Percentiles rank a stretch among this genome's conserved stretches.
These are phyloP conservation scores for Pristionchus fissidentatus DNA, from an alignment of 2,888 invertebrate genomes.

Conservation along the genomic window DNA sequence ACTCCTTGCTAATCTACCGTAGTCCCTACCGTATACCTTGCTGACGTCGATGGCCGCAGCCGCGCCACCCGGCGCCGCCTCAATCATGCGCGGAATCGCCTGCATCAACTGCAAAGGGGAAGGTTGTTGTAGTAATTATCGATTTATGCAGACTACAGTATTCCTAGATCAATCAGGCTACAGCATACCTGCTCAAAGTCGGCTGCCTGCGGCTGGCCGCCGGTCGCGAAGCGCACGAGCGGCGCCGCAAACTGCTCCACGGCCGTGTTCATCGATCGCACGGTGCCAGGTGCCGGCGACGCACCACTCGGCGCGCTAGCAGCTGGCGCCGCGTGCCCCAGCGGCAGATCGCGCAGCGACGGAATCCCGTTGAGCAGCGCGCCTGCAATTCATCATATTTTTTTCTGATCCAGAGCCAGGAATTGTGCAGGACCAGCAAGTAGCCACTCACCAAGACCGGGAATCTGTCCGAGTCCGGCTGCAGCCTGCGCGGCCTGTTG, in stretches of 20 bases:
- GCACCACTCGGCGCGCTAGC: not conserved
- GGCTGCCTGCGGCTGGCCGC: constrained; percentile 42
- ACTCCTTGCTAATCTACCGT: not conserved
- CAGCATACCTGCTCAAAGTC: constrained; percentile 29
- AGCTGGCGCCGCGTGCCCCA: not conserved
- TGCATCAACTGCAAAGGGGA: constrained; percentile 58
- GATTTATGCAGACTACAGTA: not conserved
- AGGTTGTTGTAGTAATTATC: no score
- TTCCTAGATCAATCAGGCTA: not conserved
- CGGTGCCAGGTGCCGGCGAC: not conserved
- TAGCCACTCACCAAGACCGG: constrained; percentile 25
- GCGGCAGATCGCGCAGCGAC: constrained; percentile 26
- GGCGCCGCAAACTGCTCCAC: constrained; percentile 43
- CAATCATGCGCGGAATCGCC: constrained; percentile 72
- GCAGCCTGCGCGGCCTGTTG: not conserved
- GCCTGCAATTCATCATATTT: not conserved
- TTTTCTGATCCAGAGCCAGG: not conserved
- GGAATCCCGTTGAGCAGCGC: constrained; percentile 33
- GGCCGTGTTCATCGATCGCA: constrained; percentile 38
- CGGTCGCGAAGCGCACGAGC: constrained; percentile 33
- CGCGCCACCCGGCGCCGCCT: constrained; percentile 69
- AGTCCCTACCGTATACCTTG: constrained; percentile 56
- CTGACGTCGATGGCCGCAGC: constrained; percentile 67
- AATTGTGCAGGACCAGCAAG: not conserved
- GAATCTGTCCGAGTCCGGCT: constrained; percentile 24